Evolutionary conservation across 2,797 vertebrate genomes (phyloP).

Genomic region (Karalla daura): DNA sequence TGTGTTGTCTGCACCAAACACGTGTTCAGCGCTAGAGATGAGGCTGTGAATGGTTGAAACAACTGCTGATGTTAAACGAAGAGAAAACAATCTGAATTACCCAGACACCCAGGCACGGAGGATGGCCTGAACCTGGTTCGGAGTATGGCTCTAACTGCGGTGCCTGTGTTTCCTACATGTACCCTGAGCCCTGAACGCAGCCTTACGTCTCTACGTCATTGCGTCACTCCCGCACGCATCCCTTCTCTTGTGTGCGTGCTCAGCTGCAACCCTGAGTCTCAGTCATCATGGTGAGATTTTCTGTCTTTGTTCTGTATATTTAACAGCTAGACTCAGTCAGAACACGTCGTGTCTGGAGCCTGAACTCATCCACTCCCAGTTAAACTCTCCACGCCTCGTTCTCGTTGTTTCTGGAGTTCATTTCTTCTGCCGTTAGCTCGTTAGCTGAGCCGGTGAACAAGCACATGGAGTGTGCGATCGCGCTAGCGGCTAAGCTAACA

Average conservation of each 20-base stretch:
- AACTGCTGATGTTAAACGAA: too few relatives aligned
- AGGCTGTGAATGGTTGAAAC: too few relatives aligned
- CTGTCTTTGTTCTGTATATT: accelerated
- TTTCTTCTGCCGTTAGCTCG: conserved; percentile 14
- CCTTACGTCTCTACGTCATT: conserved; percentile 30
- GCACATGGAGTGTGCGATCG: conserved; percentile 66
- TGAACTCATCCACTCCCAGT: accelerated
- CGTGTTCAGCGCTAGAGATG: too few relatives aligned
- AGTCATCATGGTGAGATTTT: conserved; percentile 74
- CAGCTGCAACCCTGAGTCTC: conserved; percentile 21
- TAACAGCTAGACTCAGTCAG: accelerated
- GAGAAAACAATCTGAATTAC: too few relatives aligned
- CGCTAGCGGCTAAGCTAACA: conserved; percentile 46
- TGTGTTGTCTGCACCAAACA: too few relatives aligned
- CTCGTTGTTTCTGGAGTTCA: accelerated
- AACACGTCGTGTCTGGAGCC: accelerated
- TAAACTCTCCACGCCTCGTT: accelerated
- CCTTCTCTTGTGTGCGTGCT: conserved; percentile 49
- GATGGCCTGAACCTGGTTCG: too few relatives aligned
- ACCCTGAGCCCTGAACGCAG: conserved; percentile 17
- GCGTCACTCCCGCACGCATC: conserved; percentile 37
- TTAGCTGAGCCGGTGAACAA: conserved; percentile 56
- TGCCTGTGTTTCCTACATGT: accelerated
- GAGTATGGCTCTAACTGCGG: too few relatives aligned
- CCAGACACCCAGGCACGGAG: too few relatives aligned